Evolutionary conservation across 2,797 vertebrate species (phyloP).

Genomic region (Chelonia mydas): DNA sequence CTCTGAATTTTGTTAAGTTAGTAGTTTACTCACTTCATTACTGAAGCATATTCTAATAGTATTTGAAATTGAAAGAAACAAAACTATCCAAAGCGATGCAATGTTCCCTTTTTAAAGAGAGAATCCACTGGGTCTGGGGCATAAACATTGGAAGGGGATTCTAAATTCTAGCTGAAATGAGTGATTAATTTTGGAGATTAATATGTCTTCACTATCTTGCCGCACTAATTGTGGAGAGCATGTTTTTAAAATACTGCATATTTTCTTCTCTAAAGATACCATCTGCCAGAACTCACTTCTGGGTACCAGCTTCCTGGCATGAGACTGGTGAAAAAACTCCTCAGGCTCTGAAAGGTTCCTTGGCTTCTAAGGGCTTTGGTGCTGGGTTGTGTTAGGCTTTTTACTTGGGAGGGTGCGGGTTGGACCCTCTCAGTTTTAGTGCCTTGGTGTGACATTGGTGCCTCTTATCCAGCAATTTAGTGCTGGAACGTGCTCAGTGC

Average conservation of each 20-base stretch:
- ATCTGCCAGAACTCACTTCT: constrained; percentile 19
- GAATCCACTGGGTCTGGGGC: neutral
- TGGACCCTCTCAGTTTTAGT: neutral
- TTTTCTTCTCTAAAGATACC: neutral
- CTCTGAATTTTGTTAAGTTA: neutral
- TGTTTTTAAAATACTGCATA: neutral
- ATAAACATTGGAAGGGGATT: accelerated
- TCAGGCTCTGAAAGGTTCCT: neutral
- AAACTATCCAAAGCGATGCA: neutral
- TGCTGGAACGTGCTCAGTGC: neutral
- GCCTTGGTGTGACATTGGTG: neutral
- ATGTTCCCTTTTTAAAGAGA: neutral
- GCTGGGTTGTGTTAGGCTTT: neutral
- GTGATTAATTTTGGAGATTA: neutral
- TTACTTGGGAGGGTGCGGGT: neutral
- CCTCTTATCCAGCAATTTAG: neutral
- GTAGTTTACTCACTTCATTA: neutral
- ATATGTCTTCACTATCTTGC: neutral
- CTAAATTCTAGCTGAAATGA: accelerated
- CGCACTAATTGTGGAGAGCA: neutral
- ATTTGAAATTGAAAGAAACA: neutral
- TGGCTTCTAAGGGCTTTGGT: neutral
- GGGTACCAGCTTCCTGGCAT: neutral
- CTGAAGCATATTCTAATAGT: no score
- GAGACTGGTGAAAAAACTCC: neutral